These are phyloP conservation scores for Bostrychus sinensis DNA, from an alignment of 2,113 vertebrate genomes.

Conservation along the genomic window DNA sequence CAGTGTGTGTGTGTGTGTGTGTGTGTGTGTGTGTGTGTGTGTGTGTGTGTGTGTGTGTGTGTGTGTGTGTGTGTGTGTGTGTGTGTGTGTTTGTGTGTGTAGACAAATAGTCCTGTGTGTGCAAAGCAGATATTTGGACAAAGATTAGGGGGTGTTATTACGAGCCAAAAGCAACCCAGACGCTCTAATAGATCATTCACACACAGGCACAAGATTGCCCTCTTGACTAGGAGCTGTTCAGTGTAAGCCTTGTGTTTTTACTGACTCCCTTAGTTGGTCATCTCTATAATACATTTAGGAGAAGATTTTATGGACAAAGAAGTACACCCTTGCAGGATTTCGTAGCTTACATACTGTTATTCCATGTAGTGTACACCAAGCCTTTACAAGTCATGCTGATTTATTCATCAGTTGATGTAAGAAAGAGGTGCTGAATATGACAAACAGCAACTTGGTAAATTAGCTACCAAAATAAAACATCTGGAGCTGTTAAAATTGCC, in stretches of 20 bases:
- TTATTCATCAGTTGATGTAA: not conserved
- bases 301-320: not conserved
- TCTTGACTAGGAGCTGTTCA: constrained; percentile 28
- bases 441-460: constrained; percentile 2
- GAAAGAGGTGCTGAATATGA: not conserved
- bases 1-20: constrained; percentile 58
- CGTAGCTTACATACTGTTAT: not conserved
- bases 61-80: constrained; percentile 62
- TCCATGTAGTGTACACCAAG: no score
- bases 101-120: constrained; percentile 78
- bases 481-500: not conserved
- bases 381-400: not conserved
- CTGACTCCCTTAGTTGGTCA: not conserved
- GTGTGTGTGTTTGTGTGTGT: constrained; percentile 68
- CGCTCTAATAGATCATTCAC: constrained; percentile 74
- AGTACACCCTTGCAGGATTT: not conserved
- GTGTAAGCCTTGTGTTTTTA: constrained; percentile 3
- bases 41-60: constrained; percentile 62
- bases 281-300: not conserved
- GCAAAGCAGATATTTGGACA: constrained; percentile 83
- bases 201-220: constrained; percentile 54
- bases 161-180: constrained; percentile 77
- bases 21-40: no score
- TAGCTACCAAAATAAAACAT: not conserved
- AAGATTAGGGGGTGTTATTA: constrained; percentile 79